Base-by-base conservation (phyloP, 2,888 invertebrate species). In the Erannis defoliaria region DNA sequence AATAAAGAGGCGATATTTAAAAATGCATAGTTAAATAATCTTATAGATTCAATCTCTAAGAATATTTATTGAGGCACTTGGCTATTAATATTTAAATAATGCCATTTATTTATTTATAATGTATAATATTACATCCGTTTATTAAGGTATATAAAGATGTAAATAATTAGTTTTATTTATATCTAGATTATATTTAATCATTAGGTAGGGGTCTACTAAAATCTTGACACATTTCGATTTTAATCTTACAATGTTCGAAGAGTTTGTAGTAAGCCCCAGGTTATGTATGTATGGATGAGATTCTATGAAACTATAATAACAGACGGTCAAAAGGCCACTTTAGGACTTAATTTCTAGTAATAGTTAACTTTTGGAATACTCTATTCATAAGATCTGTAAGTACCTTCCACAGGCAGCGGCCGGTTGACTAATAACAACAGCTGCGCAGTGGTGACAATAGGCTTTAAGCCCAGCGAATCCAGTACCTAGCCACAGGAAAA, bases 351-450 rank as follows among this genome's bases (percentile, higher is more conserved):
- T 48, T 46, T 48, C 58, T 63, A 58, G 23, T 29, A 38, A 37
- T 35, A 50, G 35, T 53, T 46, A 42, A 60, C 38, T 48, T 61
- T 57, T 62, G 63, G 50, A 62, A 66, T 64, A 70, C 58, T 62
- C 62, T 66, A 68, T 62, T 64, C 67, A 67, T 70, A 70, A 70
- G 66, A 70, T 70, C 64, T 66, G 62, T 68, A 68, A 70, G 66
- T 65, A 68, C 68, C 55, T 53, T 43, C 42, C 55, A 55, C 55
- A 56, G 33, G 50, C 68, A 66, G 65, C 62, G 60, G 67, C 62
- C 60, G 68, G 65, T 55, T 67, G 64, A 68, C 70, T 66, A 68
- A 62, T 66, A 61, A 53, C 67, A 67, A 62, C 64, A 53, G 54
- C 68, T 66, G 68, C 70, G 31, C 45, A 48, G 26, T 35, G 55